Evolutionary conservation across 2,113 vertebrate genomes (phyloP).

Genomic region (Saguinus imperator): DNA sequence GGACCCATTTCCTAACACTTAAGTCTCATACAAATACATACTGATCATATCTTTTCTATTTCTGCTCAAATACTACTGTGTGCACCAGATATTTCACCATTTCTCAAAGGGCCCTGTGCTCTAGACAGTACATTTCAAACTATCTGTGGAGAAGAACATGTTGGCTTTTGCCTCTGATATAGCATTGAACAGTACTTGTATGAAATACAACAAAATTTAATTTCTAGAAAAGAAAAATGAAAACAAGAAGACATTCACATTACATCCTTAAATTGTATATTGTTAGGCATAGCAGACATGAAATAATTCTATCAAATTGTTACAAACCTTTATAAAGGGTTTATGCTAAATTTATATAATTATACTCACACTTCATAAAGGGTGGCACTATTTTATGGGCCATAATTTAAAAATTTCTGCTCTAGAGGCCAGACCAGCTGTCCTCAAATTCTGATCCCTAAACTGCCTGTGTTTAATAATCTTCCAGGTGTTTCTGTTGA

Average conservation of each 20-base stretch:
- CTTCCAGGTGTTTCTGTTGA: not conserved
- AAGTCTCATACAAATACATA: not conserved
- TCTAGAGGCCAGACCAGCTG: not conserved
- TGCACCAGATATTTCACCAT: not conserved
- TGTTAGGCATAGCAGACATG: not conserved
- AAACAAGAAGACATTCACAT: not conserved
- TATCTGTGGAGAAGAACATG: not conserved
- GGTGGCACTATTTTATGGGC: not conserved
- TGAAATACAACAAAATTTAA: not conserved
- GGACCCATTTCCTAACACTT: not conserved
- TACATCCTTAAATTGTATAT: not conserved
- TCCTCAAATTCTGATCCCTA: not conserved
- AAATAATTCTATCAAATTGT: not conserved
- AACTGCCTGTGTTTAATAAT: not conserved
- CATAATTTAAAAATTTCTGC: not conserved
- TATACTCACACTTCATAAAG: not conserved
- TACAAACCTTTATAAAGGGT: not conserved
- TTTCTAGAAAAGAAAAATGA: not conserved
- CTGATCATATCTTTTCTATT: not conserved
- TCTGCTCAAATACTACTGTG: not conserved
- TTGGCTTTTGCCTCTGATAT: not conserved
- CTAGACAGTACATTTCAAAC: not conserved
- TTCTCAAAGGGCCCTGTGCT: not conserved
- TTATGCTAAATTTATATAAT: not conserved
- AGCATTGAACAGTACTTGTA: not conserved